These are phyloP conservation scores for Oxystoma pomonae DNA, from an alignment of 2,888 invertebrate species.

Conservation along the genomic window DNA sequence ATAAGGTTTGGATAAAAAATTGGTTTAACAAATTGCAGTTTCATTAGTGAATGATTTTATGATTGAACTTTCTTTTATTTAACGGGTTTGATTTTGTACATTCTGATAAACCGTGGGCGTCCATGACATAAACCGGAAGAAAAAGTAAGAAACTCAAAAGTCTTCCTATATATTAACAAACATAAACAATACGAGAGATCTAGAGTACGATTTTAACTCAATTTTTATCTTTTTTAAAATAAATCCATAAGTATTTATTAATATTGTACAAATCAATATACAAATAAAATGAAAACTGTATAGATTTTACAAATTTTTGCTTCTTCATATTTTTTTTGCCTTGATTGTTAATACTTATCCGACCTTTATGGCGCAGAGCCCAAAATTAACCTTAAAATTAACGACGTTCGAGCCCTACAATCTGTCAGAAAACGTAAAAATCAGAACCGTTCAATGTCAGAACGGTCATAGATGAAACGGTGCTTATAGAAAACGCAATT, in stretches of 20 bases:
- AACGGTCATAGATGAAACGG: too few relatives aligned
- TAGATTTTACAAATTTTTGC: constrained; percentile 43
- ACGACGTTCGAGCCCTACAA: too few relatives aligned
- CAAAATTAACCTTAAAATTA: constrained; percentile 30
- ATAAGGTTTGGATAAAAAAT: too few relatives aligned
- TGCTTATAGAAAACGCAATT: too few relatives aligned
- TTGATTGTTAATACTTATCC: constrained; percentile 42
- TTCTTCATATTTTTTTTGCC: constrained; percentile 26
- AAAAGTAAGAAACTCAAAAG: constrained; percentile 18
- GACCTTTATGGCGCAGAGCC: constrained; percentile 11
- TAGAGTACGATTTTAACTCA: constrained; percentile 10
- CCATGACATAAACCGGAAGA: constrained; percentile 5
- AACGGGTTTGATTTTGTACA: too few relatives aligned
- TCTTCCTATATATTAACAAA: constrained; percentile 21
- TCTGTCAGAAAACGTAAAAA: too few relatives aligned
- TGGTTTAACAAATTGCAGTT: too few relatives aligned
- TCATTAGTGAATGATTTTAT: too few relatives aligned
- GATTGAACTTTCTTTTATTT: too few relatives aligned
- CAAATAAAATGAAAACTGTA: constrained; percentile 50
- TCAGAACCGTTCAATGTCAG: too few relatives aligned
- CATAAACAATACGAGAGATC: constrained; percentile 29
- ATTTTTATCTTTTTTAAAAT: constrained; percentile 13
- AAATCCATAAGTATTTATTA: constrained; percentile 42
- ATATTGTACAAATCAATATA: constrained; percentile 47
- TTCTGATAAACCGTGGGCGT: too few relatives aligned